Evolutionary conservation across 2,888 invertebrate species (phyloP).

Genomic region (Acheta domesticus): DNA sequence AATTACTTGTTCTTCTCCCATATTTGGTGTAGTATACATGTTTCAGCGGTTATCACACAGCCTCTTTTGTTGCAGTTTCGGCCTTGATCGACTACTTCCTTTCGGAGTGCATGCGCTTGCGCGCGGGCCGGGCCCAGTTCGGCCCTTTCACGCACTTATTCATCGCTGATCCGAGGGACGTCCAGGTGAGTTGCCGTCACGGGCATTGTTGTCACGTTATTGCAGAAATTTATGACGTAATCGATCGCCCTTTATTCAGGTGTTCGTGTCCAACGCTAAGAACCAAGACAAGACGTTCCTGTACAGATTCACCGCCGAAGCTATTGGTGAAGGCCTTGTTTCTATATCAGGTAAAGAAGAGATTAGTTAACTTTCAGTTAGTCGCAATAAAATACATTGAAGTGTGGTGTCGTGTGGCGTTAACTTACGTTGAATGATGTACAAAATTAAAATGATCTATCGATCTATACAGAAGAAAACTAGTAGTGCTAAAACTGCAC

Average conservation of each 20-base stretch:
- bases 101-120: not conserved
- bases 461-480: too few relatives aligned
- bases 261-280: not conserved
- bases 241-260: not conserved
- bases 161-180: conserved; percentile 18
- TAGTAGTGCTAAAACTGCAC: too few relatives aligned
- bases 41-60: too few relatives aligned
- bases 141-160: not conserved
- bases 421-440: too few relatives aligned
- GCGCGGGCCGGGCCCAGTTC: not conserved
- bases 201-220: not conserved
- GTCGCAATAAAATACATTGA: too few relatives aligned
- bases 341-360: not conserved
- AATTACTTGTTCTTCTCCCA: too few relatives aligned
- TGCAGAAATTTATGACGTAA: not conserved
- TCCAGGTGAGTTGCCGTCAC: not conserved
- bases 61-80: not conserved
- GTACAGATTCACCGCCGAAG: not conserved
- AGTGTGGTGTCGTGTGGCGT: too few relatives aligned
- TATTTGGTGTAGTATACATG: too few relatives aligned
- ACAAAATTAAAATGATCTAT: too few relatives aligned
- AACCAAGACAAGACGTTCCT: conserved; percentile 6
- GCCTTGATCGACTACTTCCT: not conserved
- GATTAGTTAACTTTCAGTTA: too few relatives aligned
- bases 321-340: not conserved